Conservation (phyloP, 2,888 invertebrate genomes). For the Xestia rhomboidea region DNA sequence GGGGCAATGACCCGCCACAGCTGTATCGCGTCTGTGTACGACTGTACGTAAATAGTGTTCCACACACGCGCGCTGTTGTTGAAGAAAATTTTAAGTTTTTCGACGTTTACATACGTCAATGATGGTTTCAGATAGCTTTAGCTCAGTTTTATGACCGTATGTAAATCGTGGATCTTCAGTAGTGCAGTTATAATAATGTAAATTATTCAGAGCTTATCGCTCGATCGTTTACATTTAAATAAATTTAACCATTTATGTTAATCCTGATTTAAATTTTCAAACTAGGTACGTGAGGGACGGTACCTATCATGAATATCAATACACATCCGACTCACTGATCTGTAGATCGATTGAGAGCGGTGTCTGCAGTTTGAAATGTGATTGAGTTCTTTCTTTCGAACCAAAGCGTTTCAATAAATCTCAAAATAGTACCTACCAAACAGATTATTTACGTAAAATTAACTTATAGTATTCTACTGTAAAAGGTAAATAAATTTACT, state of each 20-base stretch:
- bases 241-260: slow-evolving; percentile 28
- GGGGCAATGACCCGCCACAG: slow-evolving; percentile 86
- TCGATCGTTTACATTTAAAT: slow-evolving; percentile 45
- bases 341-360: slow-evolving; percentile 8
- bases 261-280: slow-evolving; percentile 42
- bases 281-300: slow-evolving; percentile 1
- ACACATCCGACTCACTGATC: slow-evolving; percentile 22
- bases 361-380: background rate
- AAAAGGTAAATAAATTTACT: slow-evolving; percentile 9
- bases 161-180: slow-evolving; percentile 17
- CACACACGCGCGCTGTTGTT: slow-evolving; percentile 69
- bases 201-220: slow-evolving; percentile 26
- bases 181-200: slow-evolving; percentile 32
- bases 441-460: background rate
- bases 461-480: background rate
- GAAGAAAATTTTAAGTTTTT: slow-evolving; percentile 60
- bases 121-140: slow-evolving; percentile 7
- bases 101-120: slow-evolving; percentile 44
- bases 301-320: slow-evolving; percentile 37
- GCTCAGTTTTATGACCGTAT: slow-evolving; percentile 24
- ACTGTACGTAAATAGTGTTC: slow-evolving; percentile 77
- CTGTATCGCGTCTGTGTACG: slow-evolving; percentile 76
- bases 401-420: background rate
- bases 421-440: background rate
- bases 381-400: background rate